Conservation (phyloP, 2,888 invertebrate genomes). For the Drosophila mayaguana region DNA sequence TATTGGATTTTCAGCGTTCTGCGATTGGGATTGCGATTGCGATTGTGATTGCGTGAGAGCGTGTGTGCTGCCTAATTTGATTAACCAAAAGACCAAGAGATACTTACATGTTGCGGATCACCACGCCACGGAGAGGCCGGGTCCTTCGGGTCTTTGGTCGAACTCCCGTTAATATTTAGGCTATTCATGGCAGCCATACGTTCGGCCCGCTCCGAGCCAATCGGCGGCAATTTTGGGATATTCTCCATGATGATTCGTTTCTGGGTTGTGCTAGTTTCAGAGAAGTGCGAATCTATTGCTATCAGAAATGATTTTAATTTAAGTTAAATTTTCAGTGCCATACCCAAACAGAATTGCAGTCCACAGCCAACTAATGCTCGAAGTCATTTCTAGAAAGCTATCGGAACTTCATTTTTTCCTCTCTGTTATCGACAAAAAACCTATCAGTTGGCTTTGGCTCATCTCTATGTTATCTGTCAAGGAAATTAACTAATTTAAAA, state of each 20-base stretch:
- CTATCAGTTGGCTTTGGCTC: too few species aligned
- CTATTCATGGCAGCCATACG: conserved; percentile 25
- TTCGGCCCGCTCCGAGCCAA: conserved; percentile 41
- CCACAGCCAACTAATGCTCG: neutral
- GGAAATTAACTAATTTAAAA: too few species aligned
- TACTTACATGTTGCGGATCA: conserved; percentile 20
- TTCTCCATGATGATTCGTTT: conserved; percentile 9
- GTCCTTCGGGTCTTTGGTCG: conserved; percentile 7
- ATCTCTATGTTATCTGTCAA: too few species aligned
- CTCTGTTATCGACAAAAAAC: too few species aligned
- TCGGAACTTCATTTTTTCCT: neutral
- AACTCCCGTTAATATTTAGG: conserved; percentile 2
- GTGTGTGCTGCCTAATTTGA: neutral
- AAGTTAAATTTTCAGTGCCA: conserved; percentile 6
- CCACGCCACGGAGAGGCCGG: neutral
- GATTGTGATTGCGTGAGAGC: neutral
- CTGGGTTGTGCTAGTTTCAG: neutral
- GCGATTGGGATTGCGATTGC: neutral
- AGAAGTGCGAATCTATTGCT: neutral
- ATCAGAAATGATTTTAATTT: neutral
- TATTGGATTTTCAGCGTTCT: neutral
- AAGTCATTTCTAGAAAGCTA: neutral
- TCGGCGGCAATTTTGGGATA: conserved; percentile 10
- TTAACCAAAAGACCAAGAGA: neutral
- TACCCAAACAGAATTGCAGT: conserved; percentile 3